These are phyloP conservation scores for Drosophila varians DNA, from an alignment of 1,140 invertebrate species.

Conservation along the genomic window DNA sequence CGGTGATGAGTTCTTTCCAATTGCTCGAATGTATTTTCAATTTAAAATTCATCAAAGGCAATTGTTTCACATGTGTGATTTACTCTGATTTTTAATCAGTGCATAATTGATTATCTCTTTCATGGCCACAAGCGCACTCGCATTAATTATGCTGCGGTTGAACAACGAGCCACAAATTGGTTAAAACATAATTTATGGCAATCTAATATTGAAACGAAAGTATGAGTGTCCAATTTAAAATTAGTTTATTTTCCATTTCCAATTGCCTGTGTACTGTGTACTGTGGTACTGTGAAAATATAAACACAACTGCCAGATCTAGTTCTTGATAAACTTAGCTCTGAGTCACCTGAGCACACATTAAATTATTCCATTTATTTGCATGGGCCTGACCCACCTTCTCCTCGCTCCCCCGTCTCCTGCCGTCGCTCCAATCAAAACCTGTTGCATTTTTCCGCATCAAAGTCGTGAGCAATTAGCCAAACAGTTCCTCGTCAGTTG, in stretches of 20 bases:
- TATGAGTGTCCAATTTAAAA: conserved; percentile 15
- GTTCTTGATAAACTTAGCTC: conserved; percentile 19
- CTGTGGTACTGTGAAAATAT: conserved; percentile 7
- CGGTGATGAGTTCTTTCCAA: neutral
- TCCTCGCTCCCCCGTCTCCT: neutral
- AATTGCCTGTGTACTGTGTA: neutral
- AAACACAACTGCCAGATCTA: conserved; percentile 25
- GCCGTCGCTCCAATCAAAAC: conserved; percentile 21
- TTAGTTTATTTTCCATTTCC: conserved; percentile 12
- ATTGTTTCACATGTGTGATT: neutral
- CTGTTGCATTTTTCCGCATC: conserved; percentile 77
- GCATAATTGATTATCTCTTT: neutral
- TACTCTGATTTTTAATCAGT: neutral
- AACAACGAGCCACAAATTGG: neutral
- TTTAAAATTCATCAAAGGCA: neutral
- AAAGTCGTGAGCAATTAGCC: conserved; percentile 68
- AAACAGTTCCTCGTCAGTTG: conserved; percentile 52
- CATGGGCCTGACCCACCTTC: conserved; percentile 11
- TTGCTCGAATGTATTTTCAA: conserved; percentile 1
- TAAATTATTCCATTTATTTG: conserved; percentile 35
- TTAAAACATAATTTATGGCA: too few species aligned
- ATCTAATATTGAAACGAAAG: neutral
- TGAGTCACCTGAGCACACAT: conserved; percentile 19
- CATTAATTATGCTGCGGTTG: neutral
- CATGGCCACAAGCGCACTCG: too few species aligned